Evolutionary conservation across 2,797 vertebrate species (phyloP), one percentile per base, ranked within the genome.

Genomic region (Labroides dimidiatus): DNA sequence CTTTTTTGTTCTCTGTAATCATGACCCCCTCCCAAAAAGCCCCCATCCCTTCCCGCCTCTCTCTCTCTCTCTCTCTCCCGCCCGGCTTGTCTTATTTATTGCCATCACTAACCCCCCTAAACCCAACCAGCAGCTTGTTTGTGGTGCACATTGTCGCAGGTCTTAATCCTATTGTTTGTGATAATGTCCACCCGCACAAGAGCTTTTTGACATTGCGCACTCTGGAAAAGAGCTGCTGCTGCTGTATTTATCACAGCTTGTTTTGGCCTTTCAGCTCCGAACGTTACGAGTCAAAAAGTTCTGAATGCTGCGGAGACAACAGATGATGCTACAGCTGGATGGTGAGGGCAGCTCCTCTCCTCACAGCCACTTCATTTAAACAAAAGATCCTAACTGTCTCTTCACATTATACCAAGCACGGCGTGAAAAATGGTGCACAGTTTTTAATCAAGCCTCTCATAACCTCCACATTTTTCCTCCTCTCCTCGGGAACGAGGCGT

Each of bases 91-190:
- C 70, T 49, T 49, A 49, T 49, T 80, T 72, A 74, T 78, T 77
- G 77, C 69, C 60, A 71, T 81, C 69, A 49, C 64, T 55, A 71
- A 54, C 60, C 78, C 61, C 72, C 82, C 57, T 27, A 55, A 60
- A 72, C 75, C 58, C 63, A 71, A 75, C 73, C 75, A 77, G 55
- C 78, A 65, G 79, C 80, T 74, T 87, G 78, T 81, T 90, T 84
- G 77, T 84, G 66, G 71, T 72, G 50, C 76, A 77, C 75, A 74
- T 66, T 85, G 85, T 89, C 87, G 68, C 72, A 84, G 81, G 63
- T 90, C 81, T 77, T 92, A 93, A 93, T 93, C 90, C 84, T 80
- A 75, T 93, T 94, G 91, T 93, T 91, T 90, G 77, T 57, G 58
- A 82, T 84, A 80, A 82, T 81, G 78, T 78, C 68, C 84, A 24